A percentile compares a stretch with the other conserved stretches of the same genome.
Evolutionary conservation across 2,797 vertebrate genomes (phyloP).

Genomic region (Propithecus perrieri): DNA sequence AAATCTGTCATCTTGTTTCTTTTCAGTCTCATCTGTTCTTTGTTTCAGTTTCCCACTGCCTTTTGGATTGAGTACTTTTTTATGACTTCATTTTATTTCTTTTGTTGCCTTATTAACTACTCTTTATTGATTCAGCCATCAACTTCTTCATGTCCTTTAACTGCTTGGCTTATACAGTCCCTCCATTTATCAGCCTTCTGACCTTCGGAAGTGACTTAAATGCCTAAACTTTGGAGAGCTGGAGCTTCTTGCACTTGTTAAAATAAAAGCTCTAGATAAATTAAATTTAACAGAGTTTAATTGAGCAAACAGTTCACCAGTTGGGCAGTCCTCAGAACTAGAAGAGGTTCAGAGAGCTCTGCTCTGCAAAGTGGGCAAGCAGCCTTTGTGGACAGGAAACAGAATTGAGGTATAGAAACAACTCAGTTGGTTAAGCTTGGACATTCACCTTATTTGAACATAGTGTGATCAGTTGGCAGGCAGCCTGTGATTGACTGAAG

Average conservation of each 20-base stretch:
- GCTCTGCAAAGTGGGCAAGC: not conserved
- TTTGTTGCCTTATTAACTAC: not conserved
- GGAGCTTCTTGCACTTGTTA: not conserved
- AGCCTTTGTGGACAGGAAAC: not conserved
- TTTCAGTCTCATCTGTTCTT: not conserved
- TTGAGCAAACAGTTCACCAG: not conserved
- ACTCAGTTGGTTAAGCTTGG: not conserved
- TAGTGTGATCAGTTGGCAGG: not conserved
- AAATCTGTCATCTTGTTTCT: not conserved
- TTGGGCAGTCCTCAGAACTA: not conserved
- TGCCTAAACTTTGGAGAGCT: not conserved
- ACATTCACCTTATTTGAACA: not conserved
- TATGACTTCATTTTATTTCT: not conserved
- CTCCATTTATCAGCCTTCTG: not conserved
- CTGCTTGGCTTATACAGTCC: not conserved
- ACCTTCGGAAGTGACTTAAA: not conserved
- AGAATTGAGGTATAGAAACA: not conserved
- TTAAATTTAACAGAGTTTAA: not conserved
- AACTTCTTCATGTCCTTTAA: not conserved
- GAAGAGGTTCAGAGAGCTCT: not conserved
- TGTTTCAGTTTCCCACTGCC: not conserved
- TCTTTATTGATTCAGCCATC: not conserved
- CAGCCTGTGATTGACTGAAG: not conserved
- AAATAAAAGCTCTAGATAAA: not conserved
- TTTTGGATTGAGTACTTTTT: not conserved